Base-by-base conservation (phyloP, 2,797 vertebrate species). In the Scolopax rusticola region DNA sequence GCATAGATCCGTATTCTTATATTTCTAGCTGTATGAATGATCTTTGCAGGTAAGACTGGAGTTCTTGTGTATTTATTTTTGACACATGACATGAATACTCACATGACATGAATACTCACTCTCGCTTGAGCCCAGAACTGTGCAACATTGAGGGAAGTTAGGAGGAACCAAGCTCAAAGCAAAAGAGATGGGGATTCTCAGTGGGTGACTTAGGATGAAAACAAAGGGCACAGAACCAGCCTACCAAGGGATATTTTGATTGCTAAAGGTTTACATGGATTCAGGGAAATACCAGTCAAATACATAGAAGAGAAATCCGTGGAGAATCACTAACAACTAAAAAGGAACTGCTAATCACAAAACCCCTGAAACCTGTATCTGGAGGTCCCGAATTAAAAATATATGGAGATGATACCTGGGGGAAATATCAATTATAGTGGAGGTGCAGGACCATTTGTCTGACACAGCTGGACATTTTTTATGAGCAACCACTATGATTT, bases 21-120 rank as follows among this genome's bases (percentile, higher is more conserved):
- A 99, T 99, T 95, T 99, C 99, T 96, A 99, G 99, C 98, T 99
- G 99, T 95, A 98, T 99, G 93, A 99, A 99, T 90, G 99, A 99
- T 97, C 98, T 99, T 74, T 99, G 99, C 98, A 98, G 99, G 99
- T 99, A 99, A 99, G 99, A 65, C 38, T 28, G 65, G 8, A 75
- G 33, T 65, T 82, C 27, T 89, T 84, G 10, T 59, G 12, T 76
- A 30, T 74, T 90, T 71, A 23, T 67, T 77, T 57, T 90, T 80
- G 57, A 84, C 6, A 11, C 6, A 12, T 79, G 43, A 84, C 86
- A 69, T 63, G 23, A 84, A 89, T 76, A 41, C 24, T 86, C 18
- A 13, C 13, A 12, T 79, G 43, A 84, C 86, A 69, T 63, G 23
- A 84, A 89, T 76, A 41, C 24, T 86, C 18, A 13, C 13, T 60